phyloP scores from a whole-genome alignment of 2,797 vertebrate genomes.

The Cossypha polioptera region DNA sequence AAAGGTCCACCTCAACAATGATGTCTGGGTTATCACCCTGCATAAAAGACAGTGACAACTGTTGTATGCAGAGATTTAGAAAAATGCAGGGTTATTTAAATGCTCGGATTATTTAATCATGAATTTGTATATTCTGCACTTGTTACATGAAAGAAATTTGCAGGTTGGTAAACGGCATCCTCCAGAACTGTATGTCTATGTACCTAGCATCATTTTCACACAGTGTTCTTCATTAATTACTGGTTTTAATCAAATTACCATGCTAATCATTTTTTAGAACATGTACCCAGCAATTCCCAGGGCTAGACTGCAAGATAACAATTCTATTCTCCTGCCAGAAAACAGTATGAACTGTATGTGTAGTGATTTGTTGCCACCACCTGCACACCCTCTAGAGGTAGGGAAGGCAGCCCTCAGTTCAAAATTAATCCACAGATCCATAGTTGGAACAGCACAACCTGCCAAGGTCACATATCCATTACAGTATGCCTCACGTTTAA shows the following conservation, averaged over 20 bases:
- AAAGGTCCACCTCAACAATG: neutral
- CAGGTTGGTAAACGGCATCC: neutral
- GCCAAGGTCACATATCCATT: neutral
- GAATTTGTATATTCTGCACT: neutral
- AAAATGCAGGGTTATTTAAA: neutral
- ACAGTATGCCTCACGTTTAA: neutral
- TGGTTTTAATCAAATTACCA: neutral
- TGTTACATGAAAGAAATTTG: neutral
- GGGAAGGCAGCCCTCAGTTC: neutral
- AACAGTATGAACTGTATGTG: neutral
- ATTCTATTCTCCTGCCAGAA: neutral
- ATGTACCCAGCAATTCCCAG: neutral
- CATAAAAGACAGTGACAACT: neutral
- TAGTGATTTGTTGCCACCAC: constrained; percentile 24
- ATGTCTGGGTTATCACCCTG: neutral
- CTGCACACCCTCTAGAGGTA: constrained; percentile 61
- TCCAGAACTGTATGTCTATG: neutral
- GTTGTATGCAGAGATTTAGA: neutral
- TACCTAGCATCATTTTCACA: neutral
- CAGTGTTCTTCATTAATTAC: neutral
- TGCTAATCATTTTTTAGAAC: neutral
- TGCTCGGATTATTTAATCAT: neutral
- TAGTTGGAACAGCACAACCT: neutral
- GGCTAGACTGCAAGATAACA: neutral
- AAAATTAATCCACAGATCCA: neutral